A percentile compares a stretch with the other conserved stretches of the same genome.
Conservation (phyloP, 2,888 invertebrate species). For the Tethea ocularis region DNA sequence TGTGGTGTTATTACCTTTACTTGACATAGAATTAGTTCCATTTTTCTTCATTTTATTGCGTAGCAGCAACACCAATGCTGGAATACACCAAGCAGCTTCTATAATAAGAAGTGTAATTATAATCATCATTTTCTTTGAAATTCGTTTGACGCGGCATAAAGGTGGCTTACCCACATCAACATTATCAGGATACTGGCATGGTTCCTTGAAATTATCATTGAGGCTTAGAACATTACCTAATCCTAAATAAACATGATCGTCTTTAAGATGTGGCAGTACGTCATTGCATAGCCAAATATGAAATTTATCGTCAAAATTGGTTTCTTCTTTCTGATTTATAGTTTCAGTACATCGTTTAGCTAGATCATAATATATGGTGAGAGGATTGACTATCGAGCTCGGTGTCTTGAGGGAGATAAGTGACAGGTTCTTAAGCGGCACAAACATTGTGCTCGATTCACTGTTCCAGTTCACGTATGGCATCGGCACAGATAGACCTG, state of each 20-base stretch:
- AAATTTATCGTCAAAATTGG: slow-evolving; percentile 78
- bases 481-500: slow-evolving; percentile 71
- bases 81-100: slow-evolving; percentile 67
- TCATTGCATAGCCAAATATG: slow-evolving; percentile 80
- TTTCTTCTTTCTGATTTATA: slow-evolving; percentile 54
- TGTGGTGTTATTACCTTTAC: slow-evolving; percentile 8
- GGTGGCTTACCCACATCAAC: slow-evolving; percentile 17
- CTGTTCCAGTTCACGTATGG: slow-evolving; percentile 84
- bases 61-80: slow-evolving; percentile 40
- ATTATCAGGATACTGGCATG: slow-evolving; percentile 21
- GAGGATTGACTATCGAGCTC: slow-evolving; percentile 51
- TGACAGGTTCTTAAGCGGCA: slow-evolving; percentile 80
- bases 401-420: slow-evolving; percentile 50
- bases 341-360: slow-evolving; percentile 78
- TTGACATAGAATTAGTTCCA: slow-evolving; percentile 26
- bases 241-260: slow-evolving; percentile 85
- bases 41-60: slow-evolving; percentile 32
- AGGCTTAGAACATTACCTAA: slow-evolving; percentile 76
- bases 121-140: slow-evolving; percentile 51
- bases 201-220: slow-evolving; percentile 44
- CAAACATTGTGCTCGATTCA: slow-evolving; percentile 82
- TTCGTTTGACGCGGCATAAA: slow-evolving; percentile 18
- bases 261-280: slow-evolving; percentile 81
- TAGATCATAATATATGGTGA: slow-evolving; percentile 83
- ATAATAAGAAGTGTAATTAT: slow-evolving; percentile 53